A percentile compares a stretch with the other conserved stretches of the same genome.
Evolutionary conservation across 2,797 vertebrate species (phyloP).

Genomic region (Manis crassicaudata): DNA sequence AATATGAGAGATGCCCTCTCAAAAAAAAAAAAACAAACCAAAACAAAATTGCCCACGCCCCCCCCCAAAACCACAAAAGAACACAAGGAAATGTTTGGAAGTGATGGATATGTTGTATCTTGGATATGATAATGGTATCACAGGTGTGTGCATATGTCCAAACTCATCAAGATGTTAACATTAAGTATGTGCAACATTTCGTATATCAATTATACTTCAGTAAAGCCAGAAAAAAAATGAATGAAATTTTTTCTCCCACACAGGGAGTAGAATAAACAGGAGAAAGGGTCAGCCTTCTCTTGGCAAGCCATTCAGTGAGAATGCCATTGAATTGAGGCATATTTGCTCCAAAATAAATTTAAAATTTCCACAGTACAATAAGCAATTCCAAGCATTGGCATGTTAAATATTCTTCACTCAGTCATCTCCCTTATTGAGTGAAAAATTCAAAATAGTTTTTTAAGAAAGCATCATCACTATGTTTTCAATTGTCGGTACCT

Average conservation of each 20-base stretch:
- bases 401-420: not conserved
- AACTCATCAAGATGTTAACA: not conserved
- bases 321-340: not conserved
- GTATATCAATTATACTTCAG: not conserved
- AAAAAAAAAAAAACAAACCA: not conserved
- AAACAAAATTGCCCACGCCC: not conserved
- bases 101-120: not conserved
- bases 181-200: not conserved
- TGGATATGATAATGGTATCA: not conserved
- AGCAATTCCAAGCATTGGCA: not conserved
- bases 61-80: not conserved
- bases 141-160: not conserved
- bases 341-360: not conserved
- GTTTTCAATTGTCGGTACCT: not conserved
- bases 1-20: no score
- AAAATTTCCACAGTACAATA: not conserved
- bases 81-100: not conserved
- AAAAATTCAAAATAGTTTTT: not conserved
- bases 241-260: not conserved
- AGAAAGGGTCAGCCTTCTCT: not conserved
- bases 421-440: not conserved
- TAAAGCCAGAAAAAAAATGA: not conserved
- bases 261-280: not conserved
- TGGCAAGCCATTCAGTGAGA: not conserved
- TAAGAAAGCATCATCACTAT: not conserved